Evolutionary conservation across 1,140 invertebrate species (phyloP).

Genomic region (Stenopsyche tienmushanensis): DNA sequence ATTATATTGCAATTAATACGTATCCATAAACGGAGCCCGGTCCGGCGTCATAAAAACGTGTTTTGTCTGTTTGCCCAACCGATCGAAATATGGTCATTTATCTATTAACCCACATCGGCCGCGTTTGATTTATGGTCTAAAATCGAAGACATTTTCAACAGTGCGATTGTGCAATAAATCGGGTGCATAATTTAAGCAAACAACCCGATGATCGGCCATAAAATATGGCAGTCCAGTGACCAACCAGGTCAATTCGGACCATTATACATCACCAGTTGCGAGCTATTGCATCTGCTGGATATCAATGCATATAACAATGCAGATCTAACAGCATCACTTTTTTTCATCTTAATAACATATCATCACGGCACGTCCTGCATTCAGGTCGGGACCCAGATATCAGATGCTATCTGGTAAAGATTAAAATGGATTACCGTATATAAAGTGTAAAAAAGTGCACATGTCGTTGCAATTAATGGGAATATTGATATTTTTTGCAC

Average conservation of each 20-base stretch:
- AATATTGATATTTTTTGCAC: too few relatives aligned
- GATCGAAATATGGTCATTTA: neutral
- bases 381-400: neutral
- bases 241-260: neutral
- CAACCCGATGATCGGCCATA: neutral
- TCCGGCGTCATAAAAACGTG: neutral
- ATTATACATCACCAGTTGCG: too few relatives aligned
- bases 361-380: neutral
- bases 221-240: neutral
- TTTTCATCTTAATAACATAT: neutral
- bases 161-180: neutral
- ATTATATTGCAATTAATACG: too few relatives aligned
- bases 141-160: neutral
- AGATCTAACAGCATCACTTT: neutral
- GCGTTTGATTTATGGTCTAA: neutral
- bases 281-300: conserved; percentile 3
- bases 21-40: neutral
- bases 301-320: neutral
- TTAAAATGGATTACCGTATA: neutral
- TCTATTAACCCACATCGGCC: neutral
- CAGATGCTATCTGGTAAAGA: neutral
- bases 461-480: too few relatives aligned
- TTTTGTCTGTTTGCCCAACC: neutral
- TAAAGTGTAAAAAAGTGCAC: too few relatives aligned
- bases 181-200: neutral